Conservation (phyloP, 2,113 vertebrate species). For the Corythoichthys haematopterus region DNA sequence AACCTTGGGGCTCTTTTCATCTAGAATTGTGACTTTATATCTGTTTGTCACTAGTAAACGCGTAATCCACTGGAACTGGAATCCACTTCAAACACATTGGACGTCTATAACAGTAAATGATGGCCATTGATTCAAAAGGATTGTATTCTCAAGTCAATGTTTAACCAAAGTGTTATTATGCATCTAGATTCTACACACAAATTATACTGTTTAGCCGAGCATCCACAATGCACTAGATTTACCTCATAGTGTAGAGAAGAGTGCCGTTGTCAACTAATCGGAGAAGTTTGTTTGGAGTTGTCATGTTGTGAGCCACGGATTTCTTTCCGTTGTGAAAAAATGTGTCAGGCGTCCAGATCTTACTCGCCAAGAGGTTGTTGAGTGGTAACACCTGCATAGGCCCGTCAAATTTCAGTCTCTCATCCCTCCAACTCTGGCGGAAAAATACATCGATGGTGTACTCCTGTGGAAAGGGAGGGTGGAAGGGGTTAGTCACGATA, state of each 20-base stretch:
- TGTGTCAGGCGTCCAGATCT: slow-evolving; percentile 82
- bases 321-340: slow-evolving; percentile 83
- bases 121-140: too few relatives aligned
- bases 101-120: too few relatives aligned
- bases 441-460: slow-evolving; percentile 82
- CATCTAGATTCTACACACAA: too few relatives aligned
- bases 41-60: too few relatives aligned
- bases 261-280: slow-evolving; percentile 78
- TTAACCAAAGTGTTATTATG: too few relatives aligned
- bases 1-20: too few relatives aligned
- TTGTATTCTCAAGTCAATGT: too few relatives aligned
- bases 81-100: too few relatives aligned
- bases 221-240: slow-evolving; percentile 6
- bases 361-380: slow-evolving; percentile 80
- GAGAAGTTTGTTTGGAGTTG: slow-evolving; percentile 78
- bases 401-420: slow-evolving; percentile 77
- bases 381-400: slow-evolving; percentile 78
- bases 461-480: slow-evolving; percentile 56
- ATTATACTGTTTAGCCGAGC: too few relatives aligned
- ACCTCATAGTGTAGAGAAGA: slow-evolving; percentile 80
- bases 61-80: too few relatives aligned
- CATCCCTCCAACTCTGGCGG: slow-evolving; percentile 78
- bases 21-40: too few relatives aligned
- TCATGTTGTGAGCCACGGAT: slow-evolving; percentile 82
- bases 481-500: neutral